Evolutionary conservation across 1,140 invertebrate species (phyloP).

Genomic region (Manduca sexta): DNA sequence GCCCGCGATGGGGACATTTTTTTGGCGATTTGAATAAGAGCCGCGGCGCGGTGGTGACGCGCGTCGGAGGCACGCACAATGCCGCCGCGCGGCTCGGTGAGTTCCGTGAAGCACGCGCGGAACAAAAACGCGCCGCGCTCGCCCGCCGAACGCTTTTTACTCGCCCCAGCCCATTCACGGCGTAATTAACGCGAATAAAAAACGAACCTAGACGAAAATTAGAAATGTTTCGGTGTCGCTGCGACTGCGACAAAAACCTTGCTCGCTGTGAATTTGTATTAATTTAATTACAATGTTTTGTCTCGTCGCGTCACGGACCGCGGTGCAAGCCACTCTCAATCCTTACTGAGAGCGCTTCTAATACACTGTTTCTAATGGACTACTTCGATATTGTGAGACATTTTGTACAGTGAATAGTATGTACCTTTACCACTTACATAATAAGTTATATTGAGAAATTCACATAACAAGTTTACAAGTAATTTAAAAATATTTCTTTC

Average conservation of each 20-base stretch:
- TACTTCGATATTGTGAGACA: no score
- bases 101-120: constrained; percentile 47
- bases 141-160: constrained; percentile 14
- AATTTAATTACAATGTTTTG: constrained; percentile 57
- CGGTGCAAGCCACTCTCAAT: neutral
- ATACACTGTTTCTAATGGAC: no score
- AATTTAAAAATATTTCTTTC: no score
- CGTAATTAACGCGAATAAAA: constrained; percentile 62
- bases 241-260: constrained; percentile 26
- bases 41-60: constrained; percentile 1
- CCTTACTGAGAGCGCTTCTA: neutral
- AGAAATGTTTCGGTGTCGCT: constrained; percentile 52
- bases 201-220: constrained; percentile 51
- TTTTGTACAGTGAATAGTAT: no score
- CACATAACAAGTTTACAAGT: no score
- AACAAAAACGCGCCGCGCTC: constrained; percentile 27
- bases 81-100: constrained; percentile 8
- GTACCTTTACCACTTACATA: no score
- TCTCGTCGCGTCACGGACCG: constrained; percentile 22
- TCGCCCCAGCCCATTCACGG: constrained; percentile 42
- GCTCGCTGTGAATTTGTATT: constrained; percentile 44
- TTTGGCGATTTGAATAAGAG: constrained; percentile 21
- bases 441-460: no score
- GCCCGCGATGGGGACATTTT: constrained; percentile 3
- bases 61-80: constrained; percentile 10